phyloP scores from a whole-genome alignment of 1,140 invertebrate species.

The Papilio polytes region DNA sequence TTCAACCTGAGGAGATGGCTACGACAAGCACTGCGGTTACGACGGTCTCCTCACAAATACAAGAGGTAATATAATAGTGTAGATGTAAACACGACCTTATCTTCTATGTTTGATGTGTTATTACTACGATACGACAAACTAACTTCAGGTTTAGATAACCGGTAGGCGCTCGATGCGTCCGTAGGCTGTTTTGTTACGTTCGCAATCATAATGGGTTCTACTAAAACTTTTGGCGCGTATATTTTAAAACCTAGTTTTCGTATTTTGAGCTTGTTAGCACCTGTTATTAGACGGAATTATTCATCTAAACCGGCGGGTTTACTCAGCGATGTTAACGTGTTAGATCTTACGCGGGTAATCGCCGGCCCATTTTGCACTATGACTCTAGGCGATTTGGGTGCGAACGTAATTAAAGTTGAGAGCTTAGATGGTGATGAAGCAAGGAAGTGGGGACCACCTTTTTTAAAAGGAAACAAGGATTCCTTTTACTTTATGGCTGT shows the following conservation, averaged over 20 bases:
- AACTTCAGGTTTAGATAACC: slow-evolving; percentile 38
- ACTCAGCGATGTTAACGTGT: slow-evolving; percentile 87
- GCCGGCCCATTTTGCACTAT: slow-evolving; percentile 96
- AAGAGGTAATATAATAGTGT: slow-evolving; percentile 66
- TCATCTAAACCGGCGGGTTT: slow-evolving; percentile 76
- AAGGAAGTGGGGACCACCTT: slow-evolving; percentile 96
- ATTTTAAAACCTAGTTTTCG: slow-evolving; percentile 38
- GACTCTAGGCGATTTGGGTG: slow-evolving; percentile 96
- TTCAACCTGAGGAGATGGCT: slow-evolving; percentile 70
- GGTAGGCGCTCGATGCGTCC: slow-evolving; percentile 21
- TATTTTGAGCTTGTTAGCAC: slow-evolving; percentile 21
- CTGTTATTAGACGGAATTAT: slow-evolving; percentile 46
- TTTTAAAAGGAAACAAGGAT: slow-evolving; percentile 88
- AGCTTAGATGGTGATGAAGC: slow-evolving; percentile 94
- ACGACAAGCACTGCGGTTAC: slow-evolving; percentile 75
- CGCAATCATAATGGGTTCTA: slow-evolving; percentile 33
- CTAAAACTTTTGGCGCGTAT: slow-evolving; percentile 34
- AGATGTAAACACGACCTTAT: slow-evolving; percentile 56
- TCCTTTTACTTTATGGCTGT: slow-evolving; percentile 94
- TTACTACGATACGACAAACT: slow-evolving; percentile 48
- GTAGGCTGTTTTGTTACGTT: slow-evolving; percentile 25
- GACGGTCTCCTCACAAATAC: slow-evolving; percentile 67
- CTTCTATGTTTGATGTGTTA: slow-evolving; percentile 64
- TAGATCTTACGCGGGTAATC: slow-evolving; percentile 93
- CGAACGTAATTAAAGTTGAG: slow-evolving; percentile 97